Evolutionary conservation across 2,113 vertebrate genomes (phyloP).

Genomic region (Nanger granti): DNA sequence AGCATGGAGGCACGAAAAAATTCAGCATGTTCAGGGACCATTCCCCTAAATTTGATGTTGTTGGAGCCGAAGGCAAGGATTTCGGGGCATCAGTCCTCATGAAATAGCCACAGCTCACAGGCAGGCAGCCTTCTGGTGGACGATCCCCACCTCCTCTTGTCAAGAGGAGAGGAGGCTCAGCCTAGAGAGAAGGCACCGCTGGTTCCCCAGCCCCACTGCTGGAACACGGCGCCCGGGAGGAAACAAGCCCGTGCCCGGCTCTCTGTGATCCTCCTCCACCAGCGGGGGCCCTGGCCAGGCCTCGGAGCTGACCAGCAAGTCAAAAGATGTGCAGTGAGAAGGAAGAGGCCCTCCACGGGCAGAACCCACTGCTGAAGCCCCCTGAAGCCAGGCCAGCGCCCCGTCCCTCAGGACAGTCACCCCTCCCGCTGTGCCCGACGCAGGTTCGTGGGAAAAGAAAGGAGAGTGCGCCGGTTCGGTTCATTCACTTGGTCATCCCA

Average conservation of each 20-base stretch:
- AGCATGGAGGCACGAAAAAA: not conserved
- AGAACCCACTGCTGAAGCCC: not conserved
- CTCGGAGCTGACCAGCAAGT: not conserved
- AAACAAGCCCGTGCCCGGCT: not conserved
- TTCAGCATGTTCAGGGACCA: not conserved
- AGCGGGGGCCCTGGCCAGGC: not conserved
- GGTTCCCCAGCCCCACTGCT: not conserved
- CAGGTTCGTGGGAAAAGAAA: not conserved
- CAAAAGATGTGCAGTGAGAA: not conserved
- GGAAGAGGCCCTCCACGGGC: not conserved
- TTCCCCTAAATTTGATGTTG: too few relatives aligned
- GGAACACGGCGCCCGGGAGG: not conserved
- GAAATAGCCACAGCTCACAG: not conserved
- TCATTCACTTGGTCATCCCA: not conserved
- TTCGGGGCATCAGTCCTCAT: not conserved
- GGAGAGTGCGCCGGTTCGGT: rapidly evolving
- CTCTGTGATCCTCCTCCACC: not conserved
- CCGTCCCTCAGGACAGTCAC: not conserved
- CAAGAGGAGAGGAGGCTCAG: not conserved
- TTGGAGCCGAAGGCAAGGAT: not conserved
- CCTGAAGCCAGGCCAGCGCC: not conserved
- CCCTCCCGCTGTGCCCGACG: not conserved
- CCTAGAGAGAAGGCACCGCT: not conserved
- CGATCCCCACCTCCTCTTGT: not conserved
- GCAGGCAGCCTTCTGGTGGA: not conserved